Base-by-base conservation (phyloP, 2,797 vertebrate species). In the Thunnus albacares region DNA sequence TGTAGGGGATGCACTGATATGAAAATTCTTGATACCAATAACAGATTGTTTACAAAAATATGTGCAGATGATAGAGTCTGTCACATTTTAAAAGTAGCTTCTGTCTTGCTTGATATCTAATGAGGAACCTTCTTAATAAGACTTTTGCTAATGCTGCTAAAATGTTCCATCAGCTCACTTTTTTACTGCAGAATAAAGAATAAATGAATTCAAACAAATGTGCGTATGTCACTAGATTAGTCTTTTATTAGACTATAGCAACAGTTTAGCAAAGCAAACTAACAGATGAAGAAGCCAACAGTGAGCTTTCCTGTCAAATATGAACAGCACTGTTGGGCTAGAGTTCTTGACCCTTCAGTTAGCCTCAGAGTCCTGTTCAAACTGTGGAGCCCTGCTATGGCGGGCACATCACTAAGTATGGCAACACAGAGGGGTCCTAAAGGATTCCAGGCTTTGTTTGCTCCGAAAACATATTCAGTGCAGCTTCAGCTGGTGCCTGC, bases 381-480 rank as follows among this genome's bases (percentile, higher is more conserved):
- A 66, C 56, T 26, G 38, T 12, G 6, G 1, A 59, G 30, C 57
- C 24, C 41, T 61, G 33, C 17, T 53, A 71, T 41, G 62, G 45
- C 3, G 1, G 49, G 43, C 60, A 33, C 47, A 72, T 72, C 47
- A 49, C 26, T 57, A 56, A 58, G 11, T 9, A 30, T 30, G 41
- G 26, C 68, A 73, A 59, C 47, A 70, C 14, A 15, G 26, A 71
- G 14, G 28, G 24, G 14, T 77, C 62, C 49, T 59, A 2, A 26
- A 52, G 61, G 56, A 72, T 30, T 38, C 59, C 2, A 6, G n/a
- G 35, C 49, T 75, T 69, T 56, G 73, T 57, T 38, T 47, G 18
- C 28, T 78, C 47, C 65, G 22, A 71, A 62, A 62, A 33, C 59
- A 43, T 4, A 49, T 61, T 63, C 49, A 10, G 0, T 61, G 52